Evolutionary conservation across 1,140 invertebrate genomes (phyloP), one percentile per base, ranked within the genome.

Genomic region (Drosophila nikananu): DNA sequence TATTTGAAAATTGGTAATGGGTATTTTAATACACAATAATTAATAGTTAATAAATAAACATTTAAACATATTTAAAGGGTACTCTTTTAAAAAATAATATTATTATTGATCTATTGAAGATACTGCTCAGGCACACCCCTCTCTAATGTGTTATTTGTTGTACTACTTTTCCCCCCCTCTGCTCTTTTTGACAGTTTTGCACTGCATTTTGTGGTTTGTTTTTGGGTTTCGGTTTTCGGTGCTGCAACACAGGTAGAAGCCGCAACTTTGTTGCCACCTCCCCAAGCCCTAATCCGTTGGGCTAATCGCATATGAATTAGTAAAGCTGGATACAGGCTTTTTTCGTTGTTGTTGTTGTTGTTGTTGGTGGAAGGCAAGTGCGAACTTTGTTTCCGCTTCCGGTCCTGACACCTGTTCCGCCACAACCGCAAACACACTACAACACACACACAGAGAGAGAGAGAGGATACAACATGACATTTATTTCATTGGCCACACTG

Each of bases 341-440:
- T 39, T 58, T n/a, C n/a, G n/a, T 63, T 59, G 10, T 61, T 35
- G 25, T 44, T 57, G 19, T 7, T 37, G 1, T 17, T 17, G n/a
- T n/a, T 39, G 57, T 13, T 27, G 67, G 30, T 61, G 46, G 55
- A 58, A 66, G 66, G 21, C 44, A 77, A 79, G 65, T 78, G 76
- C 57, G 30, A 78, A 63, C 59, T 46, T 64, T 68, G 76, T 79
- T 63, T 79, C 76, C 76, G 76, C 30, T 79, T 78, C 76, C 76
- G 76, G 55, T 59, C 64, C 37, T 71, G 76, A 64, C 76, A 79
- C 76, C 76, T 77, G 62, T 23, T 68, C 13, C 25, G 19, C 66
- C 17, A 25, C 57, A 78, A 71, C 75, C 76, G 27, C 64, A 76
- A 57, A 54, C 21, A 57, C 55, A 48, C 48, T 35, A 61, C 57